Evolutionary conservation across 2,888 invertebrate species (phyloP), one percentile per base, ranked within the genome.

Genomic region (Dicranocentrus wangi): DNA sequence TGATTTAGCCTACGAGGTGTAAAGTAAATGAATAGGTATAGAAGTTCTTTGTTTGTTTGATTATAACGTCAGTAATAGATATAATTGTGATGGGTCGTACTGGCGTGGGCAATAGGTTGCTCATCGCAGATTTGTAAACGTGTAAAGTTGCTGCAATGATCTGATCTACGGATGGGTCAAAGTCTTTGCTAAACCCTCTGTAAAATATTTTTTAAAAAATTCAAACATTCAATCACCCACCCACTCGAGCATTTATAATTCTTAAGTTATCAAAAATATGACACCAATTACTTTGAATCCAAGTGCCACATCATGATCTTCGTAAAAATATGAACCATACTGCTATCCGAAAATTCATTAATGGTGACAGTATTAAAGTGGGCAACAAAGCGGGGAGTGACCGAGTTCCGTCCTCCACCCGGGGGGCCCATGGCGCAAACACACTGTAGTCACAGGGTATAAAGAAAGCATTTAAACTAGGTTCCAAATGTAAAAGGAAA

Each of bases 231-330:
- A 68, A 47, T 43, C 8, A 28, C 15, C 21, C 19, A 7, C 8
- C n/a, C n/a, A n/a, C n/a, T n/a, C n/a, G n/a, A n/a, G n/a, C n/a
- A n/a, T n/a, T n/a, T n/a, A n/a, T n/a, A n/a, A n/a, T n/a, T n/a
- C n/a, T n/a, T n/a, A n/a, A n/a, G n/a, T n/a, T n/a, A n/a, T n/a
- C n/a, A n/a, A n/a, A n/a, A n/a, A n/a, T n/a, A n/a, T n/a, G n/a
- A n/a, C n/a, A n/a, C n/a, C n/a, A n/a, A 10, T 32, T 72, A 78
- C 79, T 79, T 82, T 55, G 82, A 72, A 39, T 82, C 96, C 87
- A 98, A 92, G 91, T 98, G 98, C 98, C 98, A 98, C 32, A 95
- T 90, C 90, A 97, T 93, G 84, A 98, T 97, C 88, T 94, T 93
- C 77, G 94, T 93, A 87, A 95, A 98, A 86, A 98, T 98, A 88